Conservation (phyloP, 2,113 vertebrate genomes). For the Herpetotheres cachinnans region DNA sequence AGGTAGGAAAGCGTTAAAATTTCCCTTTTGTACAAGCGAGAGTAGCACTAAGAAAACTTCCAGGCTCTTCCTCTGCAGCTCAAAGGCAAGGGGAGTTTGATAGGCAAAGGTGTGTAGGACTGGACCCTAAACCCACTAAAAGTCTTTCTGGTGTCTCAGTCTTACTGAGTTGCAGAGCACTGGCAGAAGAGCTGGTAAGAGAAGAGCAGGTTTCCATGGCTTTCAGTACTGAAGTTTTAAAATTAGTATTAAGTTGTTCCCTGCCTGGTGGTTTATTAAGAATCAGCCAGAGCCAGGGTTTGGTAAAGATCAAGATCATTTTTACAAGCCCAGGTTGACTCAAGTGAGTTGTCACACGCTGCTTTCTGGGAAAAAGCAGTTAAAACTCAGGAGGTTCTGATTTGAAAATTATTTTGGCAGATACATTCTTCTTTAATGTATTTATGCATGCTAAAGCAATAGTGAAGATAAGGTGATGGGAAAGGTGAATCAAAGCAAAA, state of each 20-base stretch:
- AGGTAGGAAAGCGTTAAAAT: background rate
- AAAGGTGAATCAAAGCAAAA: background rate
- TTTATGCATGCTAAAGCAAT: background rate
- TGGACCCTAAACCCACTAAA: background rate
- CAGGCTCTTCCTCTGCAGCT: background rate
- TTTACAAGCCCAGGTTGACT: background rate
- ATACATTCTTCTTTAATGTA: background rate
- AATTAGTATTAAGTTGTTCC: background rate
- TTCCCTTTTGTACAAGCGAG: background rate
- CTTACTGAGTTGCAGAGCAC: background rate
- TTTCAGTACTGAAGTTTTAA: background rate
- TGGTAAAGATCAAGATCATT: background rate
- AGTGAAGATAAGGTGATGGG: background rate
- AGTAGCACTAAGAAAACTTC: background rate
- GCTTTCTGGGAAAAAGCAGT: conserved; percentile 2
- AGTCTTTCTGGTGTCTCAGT: background rate
- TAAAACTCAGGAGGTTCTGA: background rate
- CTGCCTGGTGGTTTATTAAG: background rate
- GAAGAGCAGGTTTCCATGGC: background rate
- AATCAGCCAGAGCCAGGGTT: background rate
- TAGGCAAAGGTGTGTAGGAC: background rate
- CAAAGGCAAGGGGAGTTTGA: background rate
- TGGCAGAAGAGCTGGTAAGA: background rate
- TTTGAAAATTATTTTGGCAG: conserved; percentile 15
- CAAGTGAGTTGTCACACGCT: background rate